phyloP scores from a whole-genome alignment of 2,797 vertebrate species.

The Alca torda region DNA sequence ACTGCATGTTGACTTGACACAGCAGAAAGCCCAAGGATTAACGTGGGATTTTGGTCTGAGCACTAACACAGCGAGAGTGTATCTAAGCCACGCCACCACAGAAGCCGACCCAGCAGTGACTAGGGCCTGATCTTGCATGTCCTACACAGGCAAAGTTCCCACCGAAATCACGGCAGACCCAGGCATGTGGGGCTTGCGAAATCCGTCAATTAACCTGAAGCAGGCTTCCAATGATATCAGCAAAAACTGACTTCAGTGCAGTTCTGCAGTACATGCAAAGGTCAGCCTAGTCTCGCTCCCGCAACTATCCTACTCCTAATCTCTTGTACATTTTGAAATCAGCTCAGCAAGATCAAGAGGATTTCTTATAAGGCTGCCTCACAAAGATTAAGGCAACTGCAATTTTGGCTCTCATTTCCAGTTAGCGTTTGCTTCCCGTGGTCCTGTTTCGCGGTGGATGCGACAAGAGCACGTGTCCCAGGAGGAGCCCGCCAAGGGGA shows the following conservation, averaged over 20 bases:
- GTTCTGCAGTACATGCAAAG: neutral
- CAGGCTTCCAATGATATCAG: constrained; percentile 48
- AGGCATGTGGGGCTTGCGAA: neutral
- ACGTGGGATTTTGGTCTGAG: constrained; percentile 30
- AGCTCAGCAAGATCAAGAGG: constrained; percentile 27
- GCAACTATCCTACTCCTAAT: constrained; percentile 5
- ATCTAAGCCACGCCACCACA: constrained; percentile 5
- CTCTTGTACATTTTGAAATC: neutral
- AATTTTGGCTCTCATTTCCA: constrained; percentile 32
- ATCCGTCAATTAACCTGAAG: neutral
- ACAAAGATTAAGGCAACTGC: constrained; percentile 60
- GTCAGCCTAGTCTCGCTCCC: constrained; percentile 4
- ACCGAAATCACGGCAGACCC: neutral
- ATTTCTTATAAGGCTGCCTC: constrained; percentile 56
- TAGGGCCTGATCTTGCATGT: neutral
- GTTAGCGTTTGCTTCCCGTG: neutral
- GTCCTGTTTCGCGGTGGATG: neutral
- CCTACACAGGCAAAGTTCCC: neutral
- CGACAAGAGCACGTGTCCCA: neutral
- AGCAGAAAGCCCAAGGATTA: constrained; percentile 69
- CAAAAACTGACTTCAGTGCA: neutral
- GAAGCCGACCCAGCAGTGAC: constrained; percentile 9
- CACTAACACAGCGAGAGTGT: constrained; percentile 15
- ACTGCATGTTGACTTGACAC: constrained; percentile 50
- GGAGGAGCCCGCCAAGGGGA: neutral